Conservation (phyloP, 2,113 vertebrate species). For the Lophotis ruficrista region DNA sequence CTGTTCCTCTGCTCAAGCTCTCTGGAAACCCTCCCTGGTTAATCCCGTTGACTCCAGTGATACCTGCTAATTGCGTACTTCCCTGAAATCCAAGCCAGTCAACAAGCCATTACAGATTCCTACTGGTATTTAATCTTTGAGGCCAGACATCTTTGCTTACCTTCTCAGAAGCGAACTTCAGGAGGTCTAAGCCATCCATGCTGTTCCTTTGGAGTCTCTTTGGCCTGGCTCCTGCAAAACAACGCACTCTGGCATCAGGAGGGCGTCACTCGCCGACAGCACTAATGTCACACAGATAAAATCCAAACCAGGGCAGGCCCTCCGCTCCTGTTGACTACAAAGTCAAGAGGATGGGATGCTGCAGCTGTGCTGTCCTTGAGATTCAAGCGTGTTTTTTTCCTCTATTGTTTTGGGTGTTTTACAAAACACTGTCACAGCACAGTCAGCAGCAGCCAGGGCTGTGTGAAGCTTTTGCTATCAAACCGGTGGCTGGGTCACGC, state of each 20-base stretch:
- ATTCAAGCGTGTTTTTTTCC: neutral
- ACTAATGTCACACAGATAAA: neutral
- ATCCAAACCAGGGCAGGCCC: neutral
- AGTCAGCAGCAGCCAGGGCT: neutral
- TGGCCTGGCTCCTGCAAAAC: conserved; percentile 87
- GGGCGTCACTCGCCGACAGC: neutral
- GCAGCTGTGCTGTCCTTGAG: neutral
- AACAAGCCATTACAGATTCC: neutral
- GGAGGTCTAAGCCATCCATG: conserved; percentile 88
- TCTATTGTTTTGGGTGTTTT: neutral
- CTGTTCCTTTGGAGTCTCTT: conserved; percentile 89
- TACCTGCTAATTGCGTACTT: conserved; percentile 38
- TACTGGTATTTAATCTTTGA: neutral
- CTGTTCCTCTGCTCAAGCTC: conserved; percentile 39
- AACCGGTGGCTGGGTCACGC: neutral
- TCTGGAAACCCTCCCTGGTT: conserved; percentile 23
- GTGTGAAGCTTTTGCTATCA: fast-evolving
- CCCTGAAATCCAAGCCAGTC: neutral
- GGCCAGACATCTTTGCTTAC: conserved; percentile 67
- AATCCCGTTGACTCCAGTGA: conserved; percentile 5
- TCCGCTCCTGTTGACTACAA: neutral
- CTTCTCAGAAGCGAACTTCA: conserved; percentile 88
- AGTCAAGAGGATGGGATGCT: neutral
- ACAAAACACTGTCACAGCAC: neutral
- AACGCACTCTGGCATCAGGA: neutral